These are phyloP conservation scores for Falco peregrinus DNA, from an alignment of 2,797 vertebrate genomes.

Conservation along the genomic window DNA sequence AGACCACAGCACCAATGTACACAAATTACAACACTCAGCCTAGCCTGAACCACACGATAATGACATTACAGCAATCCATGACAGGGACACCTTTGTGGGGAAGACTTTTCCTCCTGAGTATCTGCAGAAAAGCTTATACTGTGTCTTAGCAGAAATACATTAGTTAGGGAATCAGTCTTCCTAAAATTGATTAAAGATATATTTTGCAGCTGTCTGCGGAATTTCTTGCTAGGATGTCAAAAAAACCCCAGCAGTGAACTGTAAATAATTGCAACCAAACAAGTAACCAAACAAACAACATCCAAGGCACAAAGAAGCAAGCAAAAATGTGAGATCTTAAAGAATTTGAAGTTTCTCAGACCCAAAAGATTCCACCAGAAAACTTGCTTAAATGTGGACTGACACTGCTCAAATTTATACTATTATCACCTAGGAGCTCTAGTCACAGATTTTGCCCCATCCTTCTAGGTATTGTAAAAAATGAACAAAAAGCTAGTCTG, in stretches of 20 bases:
- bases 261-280: background rate
- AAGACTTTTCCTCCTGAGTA: background rate
- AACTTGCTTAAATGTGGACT: background rate
- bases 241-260: background rate
- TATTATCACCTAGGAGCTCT: background rate
- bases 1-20: background rate
- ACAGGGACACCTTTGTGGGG: background rate
- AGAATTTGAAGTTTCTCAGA: background rate
- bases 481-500: background rate
- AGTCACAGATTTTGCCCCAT: background rate
- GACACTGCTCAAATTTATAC: background rate
- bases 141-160: background rate
- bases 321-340: background rate
- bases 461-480: background rate
- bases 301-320: background rate
- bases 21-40: background rate
- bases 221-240: slow-evolving; percentile 37
- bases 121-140: background rate
- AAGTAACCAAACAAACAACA: background rate
- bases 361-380: background rate
- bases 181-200: slow-evolving; percentile 35
- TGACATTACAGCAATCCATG: background rate
- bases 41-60: accelerated
- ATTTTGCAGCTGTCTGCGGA: slow-evolving; percentile 23
- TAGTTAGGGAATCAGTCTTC: background rate